Percentiles rank a stretch among this genome's conserved stretches.
Evolutionary conservation across 2,888 invertebrate genomes (phyloP).

Genomic region (Ormia ochracea): DNA sequence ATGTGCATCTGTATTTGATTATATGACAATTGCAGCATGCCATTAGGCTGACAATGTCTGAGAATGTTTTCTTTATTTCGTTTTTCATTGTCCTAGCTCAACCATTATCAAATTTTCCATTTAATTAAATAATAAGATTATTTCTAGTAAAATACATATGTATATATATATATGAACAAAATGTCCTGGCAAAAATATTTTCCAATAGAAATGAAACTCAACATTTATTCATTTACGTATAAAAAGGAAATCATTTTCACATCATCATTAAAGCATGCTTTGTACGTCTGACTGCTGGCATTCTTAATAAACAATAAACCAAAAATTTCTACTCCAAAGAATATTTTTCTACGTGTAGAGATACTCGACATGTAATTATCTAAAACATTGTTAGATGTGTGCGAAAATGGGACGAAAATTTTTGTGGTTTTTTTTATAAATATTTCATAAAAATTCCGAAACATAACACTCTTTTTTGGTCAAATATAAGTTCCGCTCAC

Average conservation of each 20-base stretch:
- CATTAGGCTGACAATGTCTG: neutral
- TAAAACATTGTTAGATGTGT: neutral
- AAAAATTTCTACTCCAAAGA: slow-evolving; percentile 13
- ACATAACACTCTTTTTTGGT: too few species aligned
- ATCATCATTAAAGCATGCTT: slow-evolving; percentile 18
- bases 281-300: neutral
- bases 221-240: neutral
- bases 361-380: slow-evolving; percentile 4
- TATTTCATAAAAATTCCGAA: too few species aligned
- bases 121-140: slow-evolving; percentile 38
- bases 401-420: neutral
- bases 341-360: slow-evolving; percentile 1
- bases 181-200: neutral
- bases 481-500: too few species aligned
- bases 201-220: neutral
- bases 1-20: too few species aligned
- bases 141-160: slow-evolving; percentile 25
- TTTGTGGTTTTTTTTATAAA: too few species aligned
- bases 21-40: too few species aligned
- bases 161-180: neutral
- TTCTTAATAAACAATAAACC: neutral
- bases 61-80: neutral
- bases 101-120: slow-evolving; percentile 34
- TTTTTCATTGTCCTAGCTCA: slow-evolving; percentile 6
- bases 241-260: neutral